Percentiles rank a stretch among this genome's conserved stretches.
phyloP scores from a whole-genome alignment of 2,797 vertebrate species.

The Poecilia picta region DNA sequence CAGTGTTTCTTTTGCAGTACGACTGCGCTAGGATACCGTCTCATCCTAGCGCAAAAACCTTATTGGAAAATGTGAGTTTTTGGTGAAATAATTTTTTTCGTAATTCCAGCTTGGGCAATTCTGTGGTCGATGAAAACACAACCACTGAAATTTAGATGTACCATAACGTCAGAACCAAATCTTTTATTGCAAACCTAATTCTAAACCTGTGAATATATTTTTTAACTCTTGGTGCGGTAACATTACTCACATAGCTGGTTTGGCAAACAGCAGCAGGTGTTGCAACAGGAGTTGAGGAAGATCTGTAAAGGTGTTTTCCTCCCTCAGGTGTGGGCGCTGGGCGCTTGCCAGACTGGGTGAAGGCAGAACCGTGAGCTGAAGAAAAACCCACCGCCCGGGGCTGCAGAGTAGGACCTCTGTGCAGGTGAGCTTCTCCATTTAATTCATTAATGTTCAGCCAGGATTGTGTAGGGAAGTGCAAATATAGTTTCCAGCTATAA shows the following conservation, averaged over 20 bases:
- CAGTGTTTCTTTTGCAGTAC: too few relatives aligned
- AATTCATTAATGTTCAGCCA: background rate
- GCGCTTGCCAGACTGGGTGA: slow-evolving; percentile 76
- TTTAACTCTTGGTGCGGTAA: background rate
- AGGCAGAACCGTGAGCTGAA: slow-evolving; percentile 51
- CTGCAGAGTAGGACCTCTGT: slow-evolving; percentile 77
- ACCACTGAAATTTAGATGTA: background rate
- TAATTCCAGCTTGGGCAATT: background rate
- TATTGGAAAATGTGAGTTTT: too few relatives aligned
- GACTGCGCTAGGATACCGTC: too few relatives aligned
- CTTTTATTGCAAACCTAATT: background rate
- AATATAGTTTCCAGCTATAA: background rate
- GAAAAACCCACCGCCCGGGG: slow-evolving; percentile 45
- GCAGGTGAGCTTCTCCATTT: slow-evolving; percentile 69
- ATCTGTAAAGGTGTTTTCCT: slow-evolving; percentile 18
- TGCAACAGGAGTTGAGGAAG: slow-evolving; percentile 1
- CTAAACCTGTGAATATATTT: background rate
- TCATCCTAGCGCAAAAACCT: too few relatives aligned
- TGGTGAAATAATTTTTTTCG: too few relatives aligned
- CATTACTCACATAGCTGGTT: background rate
- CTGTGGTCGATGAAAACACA: background rate
- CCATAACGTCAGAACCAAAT: background rate
- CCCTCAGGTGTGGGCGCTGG: slow-evolving; percentile 74
- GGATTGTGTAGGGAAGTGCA: background rate
- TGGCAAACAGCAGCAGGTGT: background rate